Percentiles rank a stretch among this genome's conserved stretches.
Evolutionary conservation across 1,140 invertebrate genomes (phyloP).

Genomic region (Tetraneura akinire): DNA sequence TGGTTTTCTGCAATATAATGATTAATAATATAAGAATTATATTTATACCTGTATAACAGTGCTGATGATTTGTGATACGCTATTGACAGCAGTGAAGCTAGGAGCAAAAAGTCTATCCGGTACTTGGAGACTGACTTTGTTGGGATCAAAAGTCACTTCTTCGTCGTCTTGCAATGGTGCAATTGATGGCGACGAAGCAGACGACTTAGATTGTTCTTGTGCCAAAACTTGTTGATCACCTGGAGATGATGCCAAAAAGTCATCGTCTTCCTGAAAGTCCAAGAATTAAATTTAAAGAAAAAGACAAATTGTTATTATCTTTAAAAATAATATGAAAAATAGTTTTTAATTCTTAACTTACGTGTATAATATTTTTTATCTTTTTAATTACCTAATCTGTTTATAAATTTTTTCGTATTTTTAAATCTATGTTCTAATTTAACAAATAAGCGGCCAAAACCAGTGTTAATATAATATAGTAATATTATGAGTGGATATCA

Average conservation of each 20-base stretch:
- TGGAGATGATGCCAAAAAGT: slow-evolving; percentile 5
- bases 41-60: slow-evolving; percentile 55
- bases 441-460: too few species aligned
- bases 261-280: slow-evolving; percentile 15
- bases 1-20: background rate
- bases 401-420: too few species aligned
- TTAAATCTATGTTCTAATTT: too few species aligned
- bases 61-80: slow-evolving; percentile 54
- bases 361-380: too few species aligned
- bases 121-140: slow-evolving; percentile 55
- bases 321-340: too few species aligned
- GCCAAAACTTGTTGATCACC: slow-evolving; percentile 32
- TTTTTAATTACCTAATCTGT: too few species aligned
- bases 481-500: too few species aligned
- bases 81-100: slow-evolving; percentile 56
- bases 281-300: too few species aligned
- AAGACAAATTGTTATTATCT: too few species aligned
- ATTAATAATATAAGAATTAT: background rate
- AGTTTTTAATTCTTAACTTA: too few species aligned
- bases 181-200: background rate
- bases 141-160: slow-evolving; percentile 54
- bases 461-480: too few species aligned
- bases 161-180: slow-evolving; percentile 8
- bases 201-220: slow-evolving; percentile 14
- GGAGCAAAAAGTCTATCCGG: slow-evolving; percentile 54